phyloP scores from a whole-genome alignment of 2,888 invertebrate species.

The Brenthis hecate region DNA sequence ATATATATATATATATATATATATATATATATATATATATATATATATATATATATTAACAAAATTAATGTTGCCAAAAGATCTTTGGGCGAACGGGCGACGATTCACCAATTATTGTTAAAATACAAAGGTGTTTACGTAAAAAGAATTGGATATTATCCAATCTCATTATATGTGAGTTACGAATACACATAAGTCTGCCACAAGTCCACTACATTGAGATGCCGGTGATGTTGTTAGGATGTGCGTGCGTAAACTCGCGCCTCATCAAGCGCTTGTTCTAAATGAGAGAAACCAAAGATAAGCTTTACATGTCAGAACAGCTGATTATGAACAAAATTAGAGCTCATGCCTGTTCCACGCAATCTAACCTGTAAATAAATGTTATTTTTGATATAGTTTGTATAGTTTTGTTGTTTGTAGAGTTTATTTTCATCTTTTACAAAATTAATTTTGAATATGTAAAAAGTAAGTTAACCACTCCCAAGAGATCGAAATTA shows the following conservation, averaged over 20 bases:
- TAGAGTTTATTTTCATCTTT: too few relatives aligned
- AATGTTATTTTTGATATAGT: too few relatives aligned
- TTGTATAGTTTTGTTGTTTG: too few relatives aligned
- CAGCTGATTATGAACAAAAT: too few relatives aligned
- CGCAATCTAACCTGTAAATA: too few relatives aligned
- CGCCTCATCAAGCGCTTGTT: neutral
- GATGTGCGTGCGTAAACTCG: slow-evolving; percentile 4
- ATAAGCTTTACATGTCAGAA: too few relatives aligned
- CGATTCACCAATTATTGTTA: slow-evolving; percentile 5
- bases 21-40: too few relatives aligned
- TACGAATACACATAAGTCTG: slow-evolving; percentile 29
- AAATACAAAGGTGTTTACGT: slow-evolving; percentile 19
- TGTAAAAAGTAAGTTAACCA: too few relatives aligned
- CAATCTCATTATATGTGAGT: slow-evolving; percentile 29
- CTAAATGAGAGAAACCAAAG: neutral
- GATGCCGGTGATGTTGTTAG: slow-evolving; percentile 9
- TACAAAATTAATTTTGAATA: too few relatives aligned
- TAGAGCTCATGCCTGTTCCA: too few relatives aligned
- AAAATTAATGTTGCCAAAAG: slow-evolving; percentile 2
- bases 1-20: too few relatives aligned
- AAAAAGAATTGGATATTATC: slow-evolving; percentile 31
- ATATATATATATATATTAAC: neutral
- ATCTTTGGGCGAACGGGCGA: neutral
- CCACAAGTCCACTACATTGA: slow-evolving; percentile 15
- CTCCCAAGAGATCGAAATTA: too few relatives aligned